Evolutionary conservation across 1,140 invertebrate genomes (phyloP), one percentile per base, ranked within the genome.

Genomic region (Lithobius niger): DNA sequence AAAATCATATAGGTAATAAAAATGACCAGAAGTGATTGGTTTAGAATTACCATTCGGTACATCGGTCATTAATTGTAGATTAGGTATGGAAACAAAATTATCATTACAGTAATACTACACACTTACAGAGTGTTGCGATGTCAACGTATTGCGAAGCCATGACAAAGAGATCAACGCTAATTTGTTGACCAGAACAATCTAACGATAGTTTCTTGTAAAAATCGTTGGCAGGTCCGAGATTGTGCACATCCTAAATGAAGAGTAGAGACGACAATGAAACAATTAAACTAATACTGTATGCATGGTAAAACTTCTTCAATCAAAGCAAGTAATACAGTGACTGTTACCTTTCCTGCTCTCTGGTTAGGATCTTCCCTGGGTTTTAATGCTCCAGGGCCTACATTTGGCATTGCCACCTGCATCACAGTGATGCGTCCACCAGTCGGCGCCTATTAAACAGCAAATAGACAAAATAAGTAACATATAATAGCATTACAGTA

Each of bases 161-260:
- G 60, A 97, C 71, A 74, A 99, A 99, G 59, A 99, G 66, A 73
- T 99, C 96, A 19, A 98, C 86, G 26, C 91, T 87, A 49, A 99
- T 84, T 71, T 99, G 96, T 62, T 95, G 90, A 3, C 84, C 88
- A 56, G 90, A 96, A 69, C 92, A 98, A 66, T 99, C 94, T 3
- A 99, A 69, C 4, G 95, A 92, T 31, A 97, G 72, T 55, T 92
- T 83, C 73, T 99, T 99, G 70, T 99, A 99, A 73, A 97, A 99
- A 73, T 99, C 97, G 15, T 88, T 97, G 0, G 86, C 86, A 19
- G 95, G 95, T 70, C 89, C 92, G 52, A 98, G 73, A 68, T 90
- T 66, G 19, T 61, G 54, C 10, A 70, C 59, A 59, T 70, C 71
- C 67, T 72, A 60, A 18, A 65, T 64, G n/a, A n/a, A n/a, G n/a